A percentile compares a stretch with the other conserved stretches of the same genome.
These are phyloP conservation scores for Orthosia gothica DNA, from an alignment of 2,888 invertebrate species.

Conservation along the genomic window DNA sequence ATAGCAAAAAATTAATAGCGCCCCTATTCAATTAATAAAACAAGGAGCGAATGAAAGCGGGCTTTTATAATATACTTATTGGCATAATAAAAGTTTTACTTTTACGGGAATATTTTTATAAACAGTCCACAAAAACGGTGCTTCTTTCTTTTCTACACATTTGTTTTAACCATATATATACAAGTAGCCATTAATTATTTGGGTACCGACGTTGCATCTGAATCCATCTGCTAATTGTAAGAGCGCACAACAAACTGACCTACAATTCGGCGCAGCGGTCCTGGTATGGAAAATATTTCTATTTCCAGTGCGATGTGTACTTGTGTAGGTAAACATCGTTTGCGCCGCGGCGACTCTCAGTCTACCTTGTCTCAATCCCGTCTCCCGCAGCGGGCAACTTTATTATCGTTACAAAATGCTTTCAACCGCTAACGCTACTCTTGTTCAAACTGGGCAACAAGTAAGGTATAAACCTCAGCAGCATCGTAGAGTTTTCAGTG, in stretches of 20 bases:
- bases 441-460: conserved; percentile 46
- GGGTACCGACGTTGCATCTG: too few relatives aligned
- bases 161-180: too few relatives aligned
- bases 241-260: conserved; percentile 27
- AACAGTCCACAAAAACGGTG: neutral
- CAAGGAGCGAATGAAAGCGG: neutral
- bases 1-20: neutral
- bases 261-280: conserved; percentile 44
- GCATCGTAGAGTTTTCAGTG: conserved; percentile 9
- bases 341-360: conserved; percentile 60
- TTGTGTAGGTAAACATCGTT: conserved; percentile 64
- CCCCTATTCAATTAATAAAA: neutral
- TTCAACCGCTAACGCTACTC: conserved; percentile 45
- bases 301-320: conserved; percentile 51
- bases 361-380: conserved; percentile 57
- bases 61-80: neutral
- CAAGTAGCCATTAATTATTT: too few relatives aligned
- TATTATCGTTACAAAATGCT: conserved; percentile 55
- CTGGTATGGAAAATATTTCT: conserved; percentile 62
- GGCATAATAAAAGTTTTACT: neutral
- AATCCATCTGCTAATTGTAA: conserved; percentile 7
- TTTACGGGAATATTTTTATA: neutral
- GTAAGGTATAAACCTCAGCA: conserved; percentile 37
- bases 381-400: conserved; percentile 52
- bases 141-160: neutral